A percentile compares a stretch with the other conserved stretches of the same genome.
phyloP scores from a whole-genome alignment of 2,113 vertebrate species.

The Limanda limanda region DNA sequence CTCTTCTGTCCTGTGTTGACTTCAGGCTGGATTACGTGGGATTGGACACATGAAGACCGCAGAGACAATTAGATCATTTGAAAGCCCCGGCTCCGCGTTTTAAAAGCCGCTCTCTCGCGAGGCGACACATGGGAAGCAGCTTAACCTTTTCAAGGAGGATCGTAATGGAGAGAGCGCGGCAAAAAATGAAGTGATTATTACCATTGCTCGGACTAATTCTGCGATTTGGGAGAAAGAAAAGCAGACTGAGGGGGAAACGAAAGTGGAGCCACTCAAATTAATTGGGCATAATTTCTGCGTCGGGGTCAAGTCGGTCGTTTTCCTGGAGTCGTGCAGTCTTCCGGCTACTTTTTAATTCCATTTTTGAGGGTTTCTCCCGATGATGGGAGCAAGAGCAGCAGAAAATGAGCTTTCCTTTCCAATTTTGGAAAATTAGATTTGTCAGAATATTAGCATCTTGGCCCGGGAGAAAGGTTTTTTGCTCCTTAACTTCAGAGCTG shows the following conservation, averaged over 20 bases:
- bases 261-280: constrained; percentile 20
- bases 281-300: constrained; percentile 41
- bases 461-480: not conserved
- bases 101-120: constrained; percentile 28
- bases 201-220: constrained; percentile 24
- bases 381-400: not conserved
- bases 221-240: constrained; percentile 3
- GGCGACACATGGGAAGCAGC: constrained; percentile 26
- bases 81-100: constrained; percentile 9
- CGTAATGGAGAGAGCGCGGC: constrained; percentile 30
- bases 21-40: constrained; percentile 35
- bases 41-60: constrained; percentile 12
- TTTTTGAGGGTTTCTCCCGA: not conserved
- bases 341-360: not conserved
- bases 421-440: not conserved
- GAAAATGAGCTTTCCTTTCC: not conserved
- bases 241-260: not conserved
- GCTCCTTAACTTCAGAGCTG: too few relatives aligned
- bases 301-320: constrained; percentile 25
- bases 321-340: not conserved
- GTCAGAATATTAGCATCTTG: not conserved
- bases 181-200: constrained; percentile 55
- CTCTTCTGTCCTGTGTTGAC: not conserved
- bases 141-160: constrained; percentile 51
- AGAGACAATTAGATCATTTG: constrained; percentile 10